phyloP scores from a whole-genome alignment of 1,140 invertebrate species.

The Diplogasteroides magnus region DNA sequence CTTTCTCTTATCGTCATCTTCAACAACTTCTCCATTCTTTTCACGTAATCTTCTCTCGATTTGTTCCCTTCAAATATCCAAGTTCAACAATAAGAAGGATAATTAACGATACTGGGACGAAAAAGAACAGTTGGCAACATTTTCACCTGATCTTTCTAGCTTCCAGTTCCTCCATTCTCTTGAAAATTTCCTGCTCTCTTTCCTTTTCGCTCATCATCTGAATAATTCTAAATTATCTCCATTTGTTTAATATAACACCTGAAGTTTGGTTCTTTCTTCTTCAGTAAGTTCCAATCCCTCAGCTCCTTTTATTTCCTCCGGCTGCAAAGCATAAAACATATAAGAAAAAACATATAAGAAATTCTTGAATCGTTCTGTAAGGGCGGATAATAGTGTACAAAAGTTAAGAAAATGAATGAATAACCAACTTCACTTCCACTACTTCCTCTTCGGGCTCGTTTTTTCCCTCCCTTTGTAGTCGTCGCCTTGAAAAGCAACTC shows the following conservation, averaged over 20 bases:
- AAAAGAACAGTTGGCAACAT: slow-evolving; percentile 2
- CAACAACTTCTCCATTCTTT: not conserved
- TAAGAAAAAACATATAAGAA: too few relatives aligned
- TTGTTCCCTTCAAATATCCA: not conserved
- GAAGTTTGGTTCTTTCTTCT: not conserved
- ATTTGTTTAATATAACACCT: not conserved
- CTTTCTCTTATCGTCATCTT: not conserved
- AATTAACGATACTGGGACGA: not conserved
- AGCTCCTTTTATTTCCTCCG: not conserved
- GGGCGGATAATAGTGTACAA: not conserved
- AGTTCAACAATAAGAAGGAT: slow-evolving; percentile 13
- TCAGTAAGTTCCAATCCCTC: not conserved
- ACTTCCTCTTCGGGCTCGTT: not conserved
- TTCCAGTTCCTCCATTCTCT: slow-evolving; percentile 30
- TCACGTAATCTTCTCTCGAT: slow-evolving; percentile 17
- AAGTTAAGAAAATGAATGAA: not conserved
- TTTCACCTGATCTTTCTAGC: slow-evolving; percentile 22
- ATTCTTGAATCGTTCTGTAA: not conserved
- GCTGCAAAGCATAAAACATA: too few relatives aligned
- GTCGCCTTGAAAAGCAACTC: not conserved
- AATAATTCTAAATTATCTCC: slow-evolving; percentile 11
- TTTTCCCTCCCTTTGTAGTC: not conserved
- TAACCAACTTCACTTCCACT: not conserved
- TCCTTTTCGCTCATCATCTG: slow-evolving; percentile 29
- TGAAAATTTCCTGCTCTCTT: slow-evolving; percentile 26